phyloP scores from a whole-genome alignment of 2,797 vertebrate species.

The Pelobates cultripes region DNA sequence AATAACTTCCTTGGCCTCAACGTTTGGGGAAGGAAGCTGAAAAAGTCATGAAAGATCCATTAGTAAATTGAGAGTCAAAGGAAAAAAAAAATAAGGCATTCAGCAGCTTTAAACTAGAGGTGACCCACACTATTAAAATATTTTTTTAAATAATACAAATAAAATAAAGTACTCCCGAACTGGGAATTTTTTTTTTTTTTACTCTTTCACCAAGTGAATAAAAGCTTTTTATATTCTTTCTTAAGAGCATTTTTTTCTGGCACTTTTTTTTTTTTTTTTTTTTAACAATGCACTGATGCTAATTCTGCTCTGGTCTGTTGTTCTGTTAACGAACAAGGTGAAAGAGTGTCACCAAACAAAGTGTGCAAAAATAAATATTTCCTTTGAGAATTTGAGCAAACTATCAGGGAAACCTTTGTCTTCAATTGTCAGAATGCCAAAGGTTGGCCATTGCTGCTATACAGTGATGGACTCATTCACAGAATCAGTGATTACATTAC shows the following conservation, averaged over 20 bases:
- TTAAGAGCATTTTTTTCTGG: conserved; percentile 3
- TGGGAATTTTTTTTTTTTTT: conserved; percentile 44
- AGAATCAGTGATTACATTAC: too few species aligned
- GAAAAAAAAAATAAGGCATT: conserved; percentile 63
- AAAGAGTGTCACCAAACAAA: conserved; percentile 59
- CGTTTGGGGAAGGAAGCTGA: conserved; percentile 78
- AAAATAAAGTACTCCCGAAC: conserved; percentile 56
- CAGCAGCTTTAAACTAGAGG: conserved; percentile 74
- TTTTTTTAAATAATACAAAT: conserved; percentile 70
- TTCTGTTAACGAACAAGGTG: conserved; percentile 74
- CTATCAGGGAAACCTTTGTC: too few species aligned
- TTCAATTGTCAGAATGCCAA: too few species aligned
- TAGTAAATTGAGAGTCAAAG: conserved; percentile 62
- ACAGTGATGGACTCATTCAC: too few species aligned
- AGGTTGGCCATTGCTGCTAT: too few species aligned
- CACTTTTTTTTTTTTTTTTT: conserved; percentile 24
- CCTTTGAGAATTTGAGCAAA: too few species aligned
- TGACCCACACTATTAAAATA: conserved; percentile 73
- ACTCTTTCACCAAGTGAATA: conserved; percentile 4
- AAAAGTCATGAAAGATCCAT: conserved; percentile 83
- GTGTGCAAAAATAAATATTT: too few species aligned
- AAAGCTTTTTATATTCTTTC: conserved; percentile 19
- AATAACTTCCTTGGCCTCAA: conserved; percentile 84
- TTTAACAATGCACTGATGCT: conserved; percentile 70
- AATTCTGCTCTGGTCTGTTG: conserved; percentile 74